Evolutionary conservation across 1,140 invertebrate species (phyloP), one percentile per base, ranked within the genome.

Genomic region (Drosophila mauritiana): DNA sequence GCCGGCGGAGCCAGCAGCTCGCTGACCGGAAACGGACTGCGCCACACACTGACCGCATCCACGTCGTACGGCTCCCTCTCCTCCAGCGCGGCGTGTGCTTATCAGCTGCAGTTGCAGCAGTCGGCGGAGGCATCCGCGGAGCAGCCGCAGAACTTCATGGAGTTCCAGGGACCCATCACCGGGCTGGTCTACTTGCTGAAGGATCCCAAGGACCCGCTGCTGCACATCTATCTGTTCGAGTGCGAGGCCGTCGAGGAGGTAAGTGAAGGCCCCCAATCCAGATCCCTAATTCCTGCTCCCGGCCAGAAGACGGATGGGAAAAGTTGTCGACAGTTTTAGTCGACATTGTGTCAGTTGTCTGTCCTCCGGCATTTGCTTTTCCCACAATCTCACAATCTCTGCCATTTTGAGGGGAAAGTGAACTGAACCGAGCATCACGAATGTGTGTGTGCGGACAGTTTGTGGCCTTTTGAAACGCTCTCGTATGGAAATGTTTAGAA

Each of bases 191-290:
- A 95, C 90, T 93, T 95, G 69, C 81, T 95, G 15, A 93, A 94
- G 39, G 94, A 95, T 91, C 93, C 94, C 67, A 93, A 93, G 70
- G 94, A 95, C 74, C 93, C 93, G 40, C 91, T 95, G 7, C 92
- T 96, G 11, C 94, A 95, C 77, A 95, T 95, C 78, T 95, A 95
- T 91, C 92, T 96, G 13, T 96, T 94, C 74, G 93, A 94, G 80
- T 94, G 95, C 17, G 84, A 93, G n/a, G 93, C 94, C 39, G 92
- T 93, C 5, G 92, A 93, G 62, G 94, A 95, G 92, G 95, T 95
- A 92, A 95, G 94, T 93, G 31, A 5, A 12, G 20, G 22, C 20
- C 45, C 37, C 27, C 36, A 0, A 42, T 31, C 36, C 36, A 13
- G 27, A 8, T 15, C 15, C 43, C 17, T 11, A 27, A 15, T 27